Base-by-base conservation (phyloP, 2,797 vertebrate species). In the Xiphorhynchus erythropygius region DNA sequence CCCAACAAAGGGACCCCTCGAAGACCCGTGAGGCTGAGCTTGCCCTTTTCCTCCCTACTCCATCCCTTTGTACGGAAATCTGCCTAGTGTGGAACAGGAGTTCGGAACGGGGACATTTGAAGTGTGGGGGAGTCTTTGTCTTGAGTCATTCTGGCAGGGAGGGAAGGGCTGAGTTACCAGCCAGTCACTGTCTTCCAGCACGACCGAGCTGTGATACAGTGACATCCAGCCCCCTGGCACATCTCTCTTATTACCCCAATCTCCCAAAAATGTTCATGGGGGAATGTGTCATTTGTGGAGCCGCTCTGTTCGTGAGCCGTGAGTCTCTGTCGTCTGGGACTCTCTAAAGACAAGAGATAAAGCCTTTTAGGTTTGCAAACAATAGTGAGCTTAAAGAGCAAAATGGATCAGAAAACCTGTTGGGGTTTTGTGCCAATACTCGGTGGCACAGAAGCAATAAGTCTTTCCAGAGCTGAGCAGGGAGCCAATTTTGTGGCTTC, bases 81-180 rank as follows among this genome's bases (percentile, higher is more conserved):
- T 92, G 82, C 42, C 84, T 75, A 32, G 59, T 19, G 80, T 81
- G 92, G 62, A 95, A 33, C 81, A 47, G 80, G 90, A 96, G 89
- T 91, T 94, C 56, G 56, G 89, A 78, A 69, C 83, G 2, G 93
- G 87, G 78, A 78, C 75, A 33, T 96, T 75, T 88, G 78, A 91
- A 89, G 59, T 87, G 89, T 67, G 84, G 87, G 28, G 87, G 87
- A 93, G 89, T 94, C 90, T 94, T 96, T 96, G 76, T 96, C 94
- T 95, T 93, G 92, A 96, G 87, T 92, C 84, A 90, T 96, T 76
- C 93, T 69, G 84, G 62, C 71, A 67, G 81, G 33, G 82, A 88
- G 94, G 90, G 94, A 93, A 95, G 88, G 75, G 73, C 92, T 94
- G 87, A 30, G n/a, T 89, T 95, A 89, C 85, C 87, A 94, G 84